Percentiles rank a stretch among this genome's conserved stretches.
Conservation (phyloP, 2,888 invertebrate species). For the Nephrotoma guestfalica region DNA sequence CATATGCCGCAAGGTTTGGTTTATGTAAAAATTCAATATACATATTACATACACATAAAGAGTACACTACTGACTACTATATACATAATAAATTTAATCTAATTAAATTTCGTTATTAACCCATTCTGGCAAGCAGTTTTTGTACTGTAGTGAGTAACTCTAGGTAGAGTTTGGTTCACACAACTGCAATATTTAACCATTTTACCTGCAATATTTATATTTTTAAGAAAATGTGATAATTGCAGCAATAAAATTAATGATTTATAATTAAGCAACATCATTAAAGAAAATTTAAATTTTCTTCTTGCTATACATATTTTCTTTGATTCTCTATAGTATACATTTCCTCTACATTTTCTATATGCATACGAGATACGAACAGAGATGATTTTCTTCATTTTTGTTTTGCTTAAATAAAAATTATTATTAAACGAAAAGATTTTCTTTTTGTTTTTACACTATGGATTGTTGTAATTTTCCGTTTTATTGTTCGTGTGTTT, state of each 20-base stretch:
- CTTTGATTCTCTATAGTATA: neutral
- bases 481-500: neutral
- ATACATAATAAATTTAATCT: neutral
- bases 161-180: neutral
- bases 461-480: neutral
- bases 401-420: neutral
- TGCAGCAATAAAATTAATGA: neutral
- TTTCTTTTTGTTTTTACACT: neutral
- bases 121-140: neutral
- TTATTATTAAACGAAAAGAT: neutral
- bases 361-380: neutral
- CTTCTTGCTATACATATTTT: neutral
- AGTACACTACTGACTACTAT: neutral
- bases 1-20: neutral
- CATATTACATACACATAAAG: neutral
- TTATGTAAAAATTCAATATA: neutral
- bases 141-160: neutral
- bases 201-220: too few relatives aligned
- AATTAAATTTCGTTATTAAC: neutral
- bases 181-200: neutral
- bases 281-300: neutral
- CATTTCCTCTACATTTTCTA: neutral
- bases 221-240: neutral
- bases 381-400: neutral
- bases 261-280: neutral